Percentiles rank a stretch among this genome's conserved stretches.
phyloP scores from a whole-genome alignment of 2,888 invertebrate species.

The Cataglyphis altisquamis region DNA sequence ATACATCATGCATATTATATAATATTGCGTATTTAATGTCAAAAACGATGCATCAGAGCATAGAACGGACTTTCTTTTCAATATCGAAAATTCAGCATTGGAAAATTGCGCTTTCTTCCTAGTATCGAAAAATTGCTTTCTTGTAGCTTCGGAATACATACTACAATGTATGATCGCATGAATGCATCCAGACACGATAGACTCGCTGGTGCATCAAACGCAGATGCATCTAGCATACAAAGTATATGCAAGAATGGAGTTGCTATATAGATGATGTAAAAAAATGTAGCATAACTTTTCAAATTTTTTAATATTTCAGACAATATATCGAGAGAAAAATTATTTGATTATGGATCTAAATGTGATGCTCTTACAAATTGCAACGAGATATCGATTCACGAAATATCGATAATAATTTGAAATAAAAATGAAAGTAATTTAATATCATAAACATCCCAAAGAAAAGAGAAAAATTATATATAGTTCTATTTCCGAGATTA shows the following conservation, averaged over 20 bases:
- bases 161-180: slow-evolving; percentile 45
- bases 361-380: neutral
- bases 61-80: slow-evolving; percentile 36
- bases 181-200: slow-evolving; percentile 24
- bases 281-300: neutral
- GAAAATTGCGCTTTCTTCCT: slow-evolving; percentile 46
- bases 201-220: slow-evolving; percentile 26
- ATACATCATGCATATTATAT: neutral
- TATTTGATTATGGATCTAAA: neutral
- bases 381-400: neutral
- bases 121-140: slow-evolving; percentile 48
- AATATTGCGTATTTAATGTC: slow-evolving; percentile 12
- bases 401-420: neutral
- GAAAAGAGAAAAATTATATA: neutral
- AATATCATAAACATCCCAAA: neutral
- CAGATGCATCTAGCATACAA: slow-evolving; percentile 31
- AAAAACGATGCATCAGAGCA: neutral
- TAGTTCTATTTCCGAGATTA: neutral
- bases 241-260: neutral
- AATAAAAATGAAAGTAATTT: neutral
- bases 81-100: slow-evolving; percentile 40
- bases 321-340: slow-evolving; percentile 2
- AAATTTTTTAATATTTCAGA: neutral
- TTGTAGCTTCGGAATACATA: slow-evolving; percentile 35
- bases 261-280: neutral